phyloP scores from a whole-genome alignment of 2,113 vertebrate genomes.

The Brachyhypopomus gauderio region DNA sequence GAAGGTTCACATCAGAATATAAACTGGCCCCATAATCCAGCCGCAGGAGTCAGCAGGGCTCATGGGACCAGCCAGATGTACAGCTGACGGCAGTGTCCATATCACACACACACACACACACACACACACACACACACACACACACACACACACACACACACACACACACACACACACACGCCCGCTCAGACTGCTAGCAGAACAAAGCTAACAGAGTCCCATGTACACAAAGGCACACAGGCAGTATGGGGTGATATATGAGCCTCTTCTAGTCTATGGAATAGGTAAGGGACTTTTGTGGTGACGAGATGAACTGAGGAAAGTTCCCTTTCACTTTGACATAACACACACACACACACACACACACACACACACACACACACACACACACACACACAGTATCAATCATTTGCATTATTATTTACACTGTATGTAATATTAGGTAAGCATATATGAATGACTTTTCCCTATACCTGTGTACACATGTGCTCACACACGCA shows the following conservation, averaged over 20 bases:
- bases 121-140: slow-evolving; percentile 7
- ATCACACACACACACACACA: slow-evolving; percentile 6
- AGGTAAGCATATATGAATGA: background rate
- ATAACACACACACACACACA: background rate
- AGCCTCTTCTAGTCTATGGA: background rate
- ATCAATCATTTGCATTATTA: background rate
- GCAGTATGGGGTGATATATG: background rate
- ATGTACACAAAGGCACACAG: background rate
- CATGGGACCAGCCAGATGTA: slow-evolving; percentile 11
- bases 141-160: slow-evolving; percentile 10
- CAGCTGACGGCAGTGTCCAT: slow-evolving; percentile 27
- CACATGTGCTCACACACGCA: background rate
- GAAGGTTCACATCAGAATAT: slow-evolving; percentile 37
- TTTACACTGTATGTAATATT: background rate
- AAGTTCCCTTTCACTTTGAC: background rate
- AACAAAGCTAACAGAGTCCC: background rate
- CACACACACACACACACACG: slow-evolving; percentile 2
- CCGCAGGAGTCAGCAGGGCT: background rate
- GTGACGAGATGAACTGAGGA: background rate
- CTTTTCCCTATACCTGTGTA: background rate
- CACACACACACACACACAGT: too few species aligned
- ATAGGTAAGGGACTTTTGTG: background rate
- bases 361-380: background rate
- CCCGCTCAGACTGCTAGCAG: background rate
- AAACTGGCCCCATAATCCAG: slow-evolving; percentile 9